Base-by-base conservation (phyloP, 53 echinoderm and acorn worm genomes). In the Echinarachnius parma region DNA sequence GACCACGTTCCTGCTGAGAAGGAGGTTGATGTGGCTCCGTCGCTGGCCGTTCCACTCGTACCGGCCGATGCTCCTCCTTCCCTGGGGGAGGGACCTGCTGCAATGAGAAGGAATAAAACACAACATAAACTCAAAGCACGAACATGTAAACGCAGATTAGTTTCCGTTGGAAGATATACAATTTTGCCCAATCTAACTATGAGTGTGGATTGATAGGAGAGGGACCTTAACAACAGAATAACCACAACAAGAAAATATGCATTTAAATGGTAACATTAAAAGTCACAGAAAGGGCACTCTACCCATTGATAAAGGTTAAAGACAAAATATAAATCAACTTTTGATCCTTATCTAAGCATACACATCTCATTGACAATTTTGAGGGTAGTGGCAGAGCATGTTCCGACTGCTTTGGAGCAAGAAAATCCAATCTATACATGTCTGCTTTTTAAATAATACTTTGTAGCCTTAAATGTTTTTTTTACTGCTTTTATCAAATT, bases 1-100 rank as follows among this genome's bases (percentile, higher is more conserved):
- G 91, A 82, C 96, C 96, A 96, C 1, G 86, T 76, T 11, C 75
- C 87, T 48, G 74, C 53, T 21, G 72, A 59, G 5, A 52, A 62
- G 19, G 45, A 48, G 9, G 79, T 54, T 1, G 52, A 55, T 1
- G 66, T 70, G 4, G 80, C 18, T 16, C 76, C 60, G 9, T 60
- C 55, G 14, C 63, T 58, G 0, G 64, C 79, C 11, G n/a, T n/a
- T 50, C 62, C 21, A 31, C 50, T 31, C 32, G 75, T 4, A 66
- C 77, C 63, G 92, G 81, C 24, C 71, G 46, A 19, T 70, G 87
- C 5, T 35, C 63, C 33, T 25, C 29, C 65, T 63, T 37, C 59
- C 34, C 42, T 29, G 2, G 46, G 58, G 21, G 53, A 67, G 2
- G 59, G 76, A 13, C 57, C 79, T 53, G 57, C 21, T 5, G 28